phyloP scores from a whole-genome alignment of 2,113 vertebrate genomes.

The Carassius carassius region DNA sequence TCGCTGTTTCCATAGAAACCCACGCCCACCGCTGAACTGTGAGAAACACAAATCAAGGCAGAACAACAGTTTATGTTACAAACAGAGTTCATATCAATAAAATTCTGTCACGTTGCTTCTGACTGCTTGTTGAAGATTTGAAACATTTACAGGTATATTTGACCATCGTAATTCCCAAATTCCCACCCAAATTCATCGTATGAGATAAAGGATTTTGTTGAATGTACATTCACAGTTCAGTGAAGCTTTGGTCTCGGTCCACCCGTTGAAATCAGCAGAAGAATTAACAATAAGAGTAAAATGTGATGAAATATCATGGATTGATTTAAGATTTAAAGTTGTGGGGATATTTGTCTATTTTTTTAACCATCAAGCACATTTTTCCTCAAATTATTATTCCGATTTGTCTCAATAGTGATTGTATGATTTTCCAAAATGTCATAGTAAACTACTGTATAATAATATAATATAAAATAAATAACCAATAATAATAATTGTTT shows the following conservation, averaged over 20 bases:
- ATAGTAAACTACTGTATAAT: neutral
- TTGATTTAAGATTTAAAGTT: neutral
- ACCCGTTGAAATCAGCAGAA: neutral
- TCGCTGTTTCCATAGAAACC: conserved; percentile 99
- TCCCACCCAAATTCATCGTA: neutral
- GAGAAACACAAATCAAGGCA: conserved; percentile 48
- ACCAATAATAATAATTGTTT: neutral
- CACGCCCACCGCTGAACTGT: conserved; percentile 87
- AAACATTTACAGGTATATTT: conserved; percentile 1
- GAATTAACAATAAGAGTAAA: neutral
- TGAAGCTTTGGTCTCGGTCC: neutral
- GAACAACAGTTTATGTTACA: conserved; percentile 40
- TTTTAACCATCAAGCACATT: neutral
- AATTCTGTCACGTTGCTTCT: neutral
- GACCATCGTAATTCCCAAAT: neutral
- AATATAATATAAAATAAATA: too few relatives aligned
- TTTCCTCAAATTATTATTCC: neutral
- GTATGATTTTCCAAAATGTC: neutral
- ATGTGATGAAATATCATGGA: neutral
- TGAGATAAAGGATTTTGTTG: neutral
- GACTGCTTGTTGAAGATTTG: neutral
- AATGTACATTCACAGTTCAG: neutral
- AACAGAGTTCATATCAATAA: conserved; percentile 8
- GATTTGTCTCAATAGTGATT: neutral
- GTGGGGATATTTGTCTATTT: neutral